Evolutionary conservation across 2,797 vertebrate genomes (phyloP).

Genomic region (Myotis findleyi): DNA sequence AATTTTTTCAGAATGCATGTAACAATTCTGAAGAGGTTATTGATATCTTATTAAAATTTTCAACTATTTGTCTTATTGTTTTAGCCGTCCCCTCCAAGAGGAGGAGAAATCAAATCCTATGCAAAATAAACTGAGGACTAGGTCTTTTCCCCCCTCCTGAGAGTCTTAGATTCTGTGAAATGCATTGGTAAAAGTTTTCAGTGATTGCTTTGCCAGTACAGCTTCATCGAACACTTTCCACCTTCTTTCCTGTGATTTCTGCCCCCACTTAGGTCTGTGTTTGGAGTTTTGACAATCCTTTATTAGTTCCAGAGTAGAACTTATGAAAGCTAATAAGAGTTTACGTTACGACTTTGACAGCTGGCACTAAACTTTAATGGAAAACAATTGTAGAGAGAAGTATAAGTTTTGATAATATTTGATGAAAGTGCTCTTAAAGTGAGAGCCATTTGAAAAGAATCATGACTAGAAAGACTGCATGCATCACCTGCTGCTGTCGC

Average conservation of each 20-base stretch:
- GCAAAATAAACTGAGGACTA: not conserved
- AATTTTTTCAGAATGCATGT: slow-evolving; percentile 33
- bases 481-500: slow-evolving; percentile 54
- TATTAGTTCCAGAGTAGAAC: slow-evolving; percentile 93
- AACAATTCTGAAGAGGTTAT: slow-evolving; percentile 46
- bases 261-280: slow-evolving; percentile 88
- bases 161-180: not conserved
- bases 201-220: slow-evolving; percentile 30
- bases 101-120: not conserved
- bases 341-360: slow-evolving; percentile 94
- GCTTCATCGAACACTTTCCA: slow-evolving; percentile 29
- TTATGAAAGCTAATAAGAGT: slow-evolving; percentile 94
- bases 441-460: slow-evolving; percentile 82
- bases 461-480: slow-evolving; percentile 41
- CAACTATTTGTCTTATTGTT: slow-evolving; percentile 60
- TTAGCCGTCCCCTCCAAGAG: not conserved
- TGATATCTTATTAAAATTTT: slow-evolving; percentile 79
- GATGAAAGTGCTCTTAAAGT: slow-evolving; percentile 76
- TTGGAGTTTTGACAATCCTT: slow-evolving; percentile 94
- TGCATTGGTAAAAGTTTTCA: not conserved
- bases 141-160: not conserved
- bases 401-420: slow-evolving; percentile 82
- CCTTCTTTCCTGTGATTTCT: slow-evolving; percentile 61
- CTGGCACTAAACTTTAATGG: slow-evolving; percentile 89
- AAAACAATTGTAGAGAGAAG: slow-evolving; percentile 80